Conservation (phyloP, 2,888 invertebrate genomes). For the Phengaris alcon region DNA sequence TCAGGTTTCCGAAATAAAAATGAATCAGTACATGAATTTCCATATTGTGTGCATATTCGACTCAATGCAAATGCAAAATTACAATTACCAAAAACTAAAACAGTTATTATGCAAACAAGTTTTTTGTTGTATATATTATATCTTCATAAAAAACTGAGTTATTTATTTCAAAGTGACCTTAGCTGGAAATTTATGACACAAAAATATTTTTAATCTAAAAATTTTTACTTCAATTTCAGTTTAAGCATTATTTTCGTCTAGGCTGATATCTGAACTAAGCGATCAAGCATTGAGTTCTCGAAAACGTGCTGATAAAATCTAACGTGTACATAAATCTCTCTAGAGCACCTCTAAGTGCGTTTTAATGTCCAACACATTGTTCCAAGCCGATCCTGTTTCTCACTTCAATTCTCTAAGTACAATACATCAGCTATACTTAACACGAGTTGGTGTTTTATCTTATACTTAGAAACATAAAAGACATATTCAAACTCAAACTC, state of each 20-base stretch:
- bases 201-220: neutral
- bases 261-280: neutral
- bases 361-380: conserved; percentile 28
- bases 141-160: neutral
- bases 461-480: neutral
- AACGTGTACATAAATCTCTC: conserved; percentile 26
- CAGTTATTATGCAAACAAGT: neutral
- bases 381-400: conserved; percentile 18
- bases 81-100: neutral
- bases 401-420: neutral
- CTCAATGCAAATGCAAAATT: neutral
- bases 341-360: conserved; percentile 28
- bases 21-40: neutral
- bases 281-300: conserved; percentile 16
- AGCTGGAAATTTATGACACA: neutral
- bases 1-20: neutral
- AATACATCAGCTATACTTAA: neutral
- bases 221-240: neutral
- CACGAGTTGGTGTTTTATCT: neutral
- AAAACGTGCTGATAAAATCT: conserved; percentile 13
- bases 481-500: too few relatives aligned
- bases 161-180: neutral
- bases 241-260: neutral
- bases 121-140: neutral
- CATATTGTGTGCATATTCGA: neutral